Evolutionary conservation across 2,888 invertebrate species (phyloP), one percentile per base, ranked within the genome.

Genomic region (Drosophila greeni): DNA sequence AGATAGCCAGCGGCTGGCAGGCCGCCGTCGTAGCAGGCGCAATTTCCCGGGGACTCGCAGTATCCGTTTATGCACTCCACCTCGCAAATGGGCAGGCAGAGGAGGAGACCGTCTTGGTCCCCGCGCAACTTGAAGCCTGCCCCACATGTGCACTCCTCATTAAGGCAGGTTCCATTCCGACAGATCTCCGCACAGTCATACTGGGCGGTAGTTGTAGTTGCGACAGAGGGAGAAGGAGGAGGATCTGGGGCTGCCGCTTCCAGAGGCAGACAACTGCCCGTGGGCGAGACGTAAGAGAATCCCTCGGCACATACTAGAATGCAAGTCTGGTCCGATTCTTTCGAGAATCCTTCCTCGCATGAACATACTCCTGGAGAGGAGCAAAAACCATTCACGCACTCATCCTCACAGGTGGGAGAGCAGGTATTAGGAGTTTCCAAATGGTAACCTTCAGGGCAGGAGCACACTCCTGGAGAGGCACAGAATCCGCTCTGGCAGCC

Each of bases 301-400:
- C 94, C 94, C 1, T 90, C 87, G 66, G 33, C 9, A 11, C 75
- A 74, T 0, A 42, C 4, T 2, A 59, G 62, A 1, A 16, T 7
- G 16, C 75, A 71, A 4, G 26, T 56, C 12, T 12, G 48, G 11
- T 37, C 49, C 9, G 9, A 33, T 0, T 4, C 7, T 20, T 23
- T 11, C 0, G 2, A 6, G n/a, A 40, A 70, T 0, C 74, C 71
- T 12, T 48, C 11, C 0, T 12, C 2, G 5, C 75, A 73, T 0
- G 54, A 18, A 9, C 73, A 73, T 14, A 24, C 12, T 23, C 42
- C 69, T 0, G 73, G 73, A 0, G 43, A 20, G 16, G 9, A 31
- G 3, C 73, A 73, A 2, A 20, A 47, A 7, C 73, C 73, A 29
- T 74, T 58, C 9, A 45, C 33, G 42, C 72, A 71, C 5, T 24